Conservation (phyloP, 2,113 vertebrate species). For the Atractosteus spatula region DNA sequence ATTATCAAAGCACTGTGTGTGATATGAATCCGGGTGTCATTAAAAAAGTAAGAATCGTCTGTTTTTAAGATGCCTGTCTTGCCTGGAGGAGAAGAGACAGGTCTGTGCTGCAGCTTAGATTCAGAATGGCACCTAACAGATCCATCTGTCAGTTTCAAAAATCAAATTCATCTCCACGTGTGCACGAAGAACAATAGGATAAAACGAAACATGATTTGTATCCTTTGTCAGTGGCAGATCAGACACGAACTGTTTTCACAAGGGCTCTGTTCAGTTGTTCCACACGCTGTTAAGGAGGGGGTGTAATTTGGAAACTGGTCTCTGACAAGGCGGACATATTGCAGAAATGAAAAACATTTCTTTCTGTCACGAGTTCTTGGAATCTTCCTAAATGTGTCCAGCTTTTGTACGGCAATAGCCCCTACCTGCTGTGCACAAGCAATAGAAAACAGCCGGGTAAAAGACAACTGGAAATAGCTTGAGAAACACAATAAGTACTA, state of each 20-base stretch:
- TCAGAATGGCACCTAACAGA: not conserved
- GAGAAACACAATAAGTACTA: too few relatives aligned
- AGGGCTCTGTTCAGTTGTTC: not conserved
- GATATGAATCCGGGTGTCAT: too few relatives aligned
- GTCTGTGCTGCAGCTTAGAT: not conserved
- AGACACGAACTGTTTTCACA: not conserved
- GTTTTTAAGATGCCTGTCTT: not conserved
- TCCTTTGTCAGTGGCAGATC: not conserved
- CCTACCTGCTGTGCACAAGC: too few relatives aligned
- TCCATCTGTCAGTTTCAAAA: constrained; percentile 26
- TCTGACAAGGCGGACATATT: not conserved
- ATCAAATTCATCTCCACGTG: constrained; percentile 24
- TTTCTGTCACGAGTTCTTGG: constrained; percentile 7
- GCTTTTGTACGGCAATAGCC: too few relatives aligned
- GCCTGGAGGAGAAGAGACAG: constrained; percentile 5
- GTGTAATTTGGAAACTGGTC: constrained; percentile 8
- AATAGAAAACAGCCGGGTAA: too few relatives aligned
- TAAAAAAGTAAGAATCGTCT: too few relatives aligned
- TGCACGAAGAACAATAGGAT: constrained; percentile 11
- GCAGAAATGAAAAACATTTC: not conserved
- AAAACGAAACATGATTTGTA: not conserved
- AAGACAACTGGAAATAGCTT: too few relatives aligned
- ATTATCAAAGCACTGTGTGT: too few relatives aligned
- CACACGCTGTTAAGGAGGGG: constrained; percentile 4
- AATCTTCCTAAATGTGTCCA: constrained; percentile 15